Conservation (phyloP, 2,888 invertebrate genomes). For the Homarus gammarus region DNA sequence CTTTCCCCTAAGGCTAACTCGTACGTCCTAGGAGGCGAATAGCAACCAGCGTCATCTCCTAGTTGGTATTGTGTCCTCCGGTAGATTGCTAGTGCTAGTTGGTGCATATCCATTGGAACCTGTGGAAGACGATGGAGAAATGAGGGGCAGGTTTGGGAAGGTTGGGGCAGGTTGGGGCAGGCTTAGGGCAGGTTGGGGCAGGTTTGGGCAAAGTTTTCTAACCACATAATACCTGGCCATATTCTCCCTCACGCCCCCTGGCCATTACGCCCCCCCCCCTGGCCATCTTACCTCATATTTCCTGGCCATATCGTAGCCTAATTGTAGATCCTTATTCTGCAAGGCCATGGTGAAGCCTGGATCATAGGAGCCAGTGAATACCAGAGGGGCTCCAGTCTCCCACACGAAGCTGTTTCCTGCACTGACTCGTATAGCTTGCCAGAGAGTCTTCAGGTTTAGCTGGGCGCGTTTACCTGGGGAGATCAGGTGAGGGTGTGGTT, state of each 20-base stretch:
- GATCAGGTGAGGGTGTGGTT: not conserved
- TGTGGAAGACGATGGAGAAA: slow-evolving; percentile 9
- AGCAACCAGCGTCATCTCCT: slow-evolving; percentile 73
- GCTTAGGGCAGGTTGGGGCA: not conserved
- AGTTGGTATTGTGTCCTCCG: slow-evolving; percentile 66
- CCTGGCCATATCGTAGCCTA: slow-evolving; percentile 75
- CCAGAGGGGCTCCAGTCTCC: slow-evolving; percentile 74
- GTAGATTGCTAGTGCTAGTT: slow-evolving; percentile 58
- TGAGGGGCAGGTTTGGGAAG: too few relatives aligned
- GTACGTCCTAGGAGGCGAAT: slow-evolving; percentile 62
- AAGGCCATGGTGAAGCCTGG: slow-evolving; percentile 73
- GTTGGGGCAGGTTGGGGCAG: too few relatives aligned
- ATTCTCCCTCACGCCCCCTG: not conserved
- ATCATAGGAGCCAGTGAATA: slow-evolving; percentile 73
- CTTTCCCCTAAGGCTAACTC: slow-evolving; percentile 56
- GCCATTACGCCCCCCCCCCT: not conserved
- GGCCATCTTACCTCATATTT: slow-evolving; percentile 58
- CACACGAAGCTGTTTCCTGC: slow-evolving; percentile 74
- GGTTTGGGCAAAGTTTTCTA: too few relatives aligned
- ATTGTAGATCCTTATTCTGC: slow-evolving; percentile 73
- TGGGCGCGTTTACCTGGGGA: slow-evolving; percentile 68
- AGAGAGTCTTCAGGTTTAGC: slow-evolving; percentile 74
- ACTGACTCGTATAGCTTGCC: slow-evolving; percentile 72
- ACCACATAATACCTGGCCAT: too few relatives aligned
- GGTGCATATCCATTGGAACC: slow-evolving; percentile 75